These are phyloP conservation scores for Sardinella longiceps DNA, from an alignment of 2,797 vertebrate genomes.

Conservation along the genomic window DNA sequence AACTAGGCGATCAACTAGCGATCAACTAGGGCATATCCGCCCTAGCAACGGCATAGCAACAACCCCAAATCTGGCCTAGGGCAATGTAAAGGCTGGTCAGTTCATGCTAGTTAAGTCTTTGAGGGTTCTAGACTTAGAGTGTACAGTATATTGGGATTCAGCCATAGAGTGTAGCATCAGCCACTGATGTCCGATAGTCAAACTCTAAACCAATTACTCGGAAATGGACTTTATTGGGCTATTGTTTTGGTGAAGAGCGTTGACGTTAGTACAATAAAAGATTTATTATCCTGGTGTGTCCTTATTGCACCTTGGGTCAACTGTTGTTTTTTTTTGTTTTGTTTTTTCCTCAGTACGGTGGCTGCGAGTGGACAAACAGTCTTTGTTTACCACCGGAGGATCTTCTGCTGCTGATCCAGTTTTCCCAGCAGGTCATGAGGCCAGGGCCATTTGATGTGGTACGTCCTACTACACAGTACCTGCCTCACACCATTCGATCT, in stretches of 20 bases:
- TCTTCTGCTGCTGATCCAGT: slow-evolving; percentile 77
- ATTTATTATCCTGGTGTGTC: not conserved
- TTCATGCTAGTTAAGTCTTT: too few relatives aligned
- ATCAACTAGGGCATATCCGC: too few relatives aligned
- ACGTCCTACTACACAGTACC: slow-evolving; percentile 48
- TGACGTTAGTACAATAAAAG: not conserved
- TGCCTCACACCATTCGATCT: not conserved
- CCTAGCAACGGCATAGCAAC: too few relatives aligned
- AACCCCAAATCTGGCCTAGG: too few relatives aligned
- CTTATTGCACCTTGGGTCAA: slow-evolving; percentile 23
- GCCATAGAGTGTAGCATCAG: not conserved
- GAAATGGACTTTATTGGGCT: not conserved
- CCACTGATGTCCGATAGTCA: not conserved
- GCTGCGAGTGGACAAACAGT: slow-evolving; percentile 67
- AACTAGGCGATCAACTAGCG: too few relatives aligned
- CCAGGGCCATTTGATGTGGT: slow-evolving; percentile 86
- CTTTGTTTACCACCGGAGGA: slow-evolving; percentile 79
- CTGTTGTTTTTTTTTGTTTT: too few relatives aligned
- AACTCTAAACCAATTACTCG: not conserved
- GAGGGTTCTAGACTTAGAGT: too few relatives aligned
- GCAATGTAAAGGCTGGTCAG: too few relatives aligned
- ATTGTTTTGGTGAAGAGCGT: not conserved
- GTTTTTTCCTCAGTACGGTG: slow-evolving; percentile 72
- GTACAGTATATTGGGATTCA: too few relatives aligned
- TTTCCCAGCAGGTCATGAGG: slow-evolving; percentile 78